Evolutionary conservation across 2,888 invertebrate genomes (phyloP).

Genomic region (Dryobotodes eremita): DNA sequence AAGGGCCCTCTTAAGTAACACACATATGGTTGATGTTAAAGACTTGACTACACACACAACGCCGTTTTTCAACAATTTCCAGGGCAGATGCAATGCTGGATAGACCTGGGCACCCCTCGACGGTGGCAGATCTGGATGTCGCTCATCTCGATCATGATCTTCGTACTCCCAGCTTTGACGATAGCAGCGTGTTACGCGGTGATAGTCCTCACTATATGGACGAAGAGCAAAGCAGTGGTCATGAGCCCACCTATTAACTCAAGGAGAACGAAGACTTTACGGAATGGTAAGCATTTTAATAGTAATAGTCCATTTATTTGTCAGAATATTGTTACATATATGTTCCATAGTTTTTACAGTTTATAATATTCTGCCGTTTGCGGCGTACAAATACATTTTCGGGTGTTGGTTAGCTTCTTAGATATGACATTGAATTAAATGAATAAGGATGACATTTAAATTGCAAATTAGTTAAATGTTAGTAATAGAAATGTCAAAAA

Average conservation of each 20-base stretch:
- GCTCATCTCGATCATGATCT: constrained; percentile 94
- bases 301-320: too few relatives aligned
- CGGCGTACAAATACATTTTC: too few relatives aligned
- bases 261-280: constrained; percentile 84
- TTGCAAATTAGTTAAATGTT: too few relatives aligned
- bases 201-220: constrained; percentile 98
- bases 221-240: constrained; percentile 93
- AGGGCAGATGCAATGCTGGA: constrained; percentile 96
- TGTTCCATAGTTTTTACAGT: too few relatives aligned
- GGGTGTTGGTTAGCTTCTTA: too few relatives aligned
- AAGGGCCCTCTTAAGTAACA: too few relatives aligned
- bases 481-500: too few relatives aligned
- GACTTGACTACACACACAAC: too few relatives aligned
- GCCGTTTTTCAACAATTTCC: constrained; percentile 51
- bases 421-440: too few relatives aligned
- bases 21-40: background rate
- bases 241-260: constrained; percentile 89
- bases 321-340: too few relatives aligned
- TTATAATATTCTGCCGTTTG: too few relatives aligned
- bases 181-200: constrained; percentile 97
- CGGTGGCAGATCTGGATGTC: constrained; percentile 98
- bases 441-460: too few relatives aligned
- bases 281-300: constrained; percentile 70
- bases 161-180: constrained; percentile 96
- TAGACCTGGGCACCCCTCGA: constrained; percentile 93